Conservation (phyloP, 2,888 invertebrate genomes). For the Leucoptera coffeella region DNA sequence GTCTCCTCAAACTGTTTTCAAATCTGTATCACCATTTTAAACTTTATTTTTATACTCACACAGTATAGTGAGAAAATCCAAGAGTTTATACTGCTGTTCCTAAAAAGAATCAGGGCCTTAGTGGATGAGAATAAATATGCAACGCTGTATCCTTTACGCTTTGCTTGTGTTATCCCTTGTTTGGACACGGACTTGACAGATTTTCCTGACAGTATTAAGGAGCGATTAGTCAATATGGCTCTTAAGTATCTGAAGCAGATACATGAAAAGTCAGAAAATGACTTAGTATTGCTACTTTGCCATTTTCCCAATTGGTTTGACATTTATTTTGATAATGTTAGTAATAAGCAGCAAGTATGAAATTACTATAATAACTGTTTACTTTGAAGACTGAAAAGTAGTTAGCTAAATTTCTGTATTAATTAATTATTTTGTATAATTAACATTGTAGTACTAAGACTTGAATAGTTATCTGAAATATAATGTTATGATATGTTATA, state of each 20-base stretch:
- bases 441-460: too few relatives aligned
- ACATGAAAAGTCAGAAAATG: constrained; percentile 14
- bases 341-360: too few relatives aligned
- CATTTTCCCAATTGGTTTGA: constrained; percentile 36
- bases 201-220: constrained; percentile 10
- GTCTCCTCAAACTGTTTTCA: constrained; percentile 25
- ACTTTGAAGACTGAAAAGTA: constrained; percentile 1
- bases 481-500: too few relatives aligned
- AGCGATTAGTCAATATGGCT: constrained; percentile 13
- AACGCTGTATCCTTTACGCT: constrained; percentile 17
- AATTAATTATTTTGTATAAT: too few relatives aligned
- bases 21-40: constrained; percentile 21
- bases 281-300: constrained; percentile 26
- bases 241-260: constrained; percentile 14
- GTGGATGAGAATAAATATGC: constrained; percentile 11
- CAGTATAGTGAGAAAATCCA: constrained; percentile 17
- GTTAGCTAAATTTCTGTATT: too few relatives aligned
- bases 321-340: constrained; percentile 14
- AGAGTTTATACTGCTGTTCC: constrained; percentile 16
- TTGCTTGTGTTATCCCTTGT: constrained; percentile 16
- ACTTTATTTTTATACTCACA: constrained; percentile 20
- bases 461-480: too few relatives aligned
- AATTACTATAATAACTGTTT: too few relatives aligned
- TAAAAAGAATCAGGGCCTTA: constrained; percentile 14
- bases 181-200: constrained; percentile 19